Conservation (phyloP, 2,113 vertebrate species). For the Xyliphius kryptos region DNA sequence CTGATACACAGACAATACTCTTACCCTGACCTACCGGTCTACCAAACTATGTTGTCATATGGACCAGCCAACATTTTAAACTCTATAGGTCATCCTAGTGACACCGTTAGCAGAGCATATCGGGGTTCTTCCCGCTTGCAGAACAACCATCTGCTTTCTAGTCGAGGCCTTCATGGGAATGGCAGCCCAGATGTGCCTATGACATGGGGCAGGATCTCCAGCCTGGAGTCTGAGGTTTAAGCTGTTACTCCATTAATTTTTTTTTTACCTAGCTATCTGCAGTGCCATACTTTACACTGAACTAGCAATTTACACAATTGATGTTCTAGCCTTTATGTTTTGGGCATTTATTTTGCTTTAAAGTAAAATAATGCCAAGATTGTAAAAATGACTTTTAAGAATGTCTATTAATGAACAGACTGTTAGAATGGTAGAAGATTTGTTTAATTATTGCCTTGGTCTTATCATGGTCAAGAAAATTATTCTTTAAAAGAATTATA, state of each 20-base stretch:
- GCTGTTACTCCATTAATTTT: background rate
- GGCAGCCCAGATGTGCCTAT: conserved; percentile 61
- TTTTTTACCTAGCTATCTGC: conserved; percentile 17
- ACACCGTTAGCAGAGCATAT: conserved; percentile 66
- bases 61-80: conserved; percentile 57
- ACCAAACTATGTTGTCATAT: conserved; percentile 58
- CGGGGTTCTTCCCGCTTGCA: conserved; percentile 55
- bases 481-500: conserved; percentile 15
- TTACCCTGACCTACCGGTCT: conserved; percentile 66
- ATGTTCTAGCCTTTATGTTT: conserved; percentile 18
- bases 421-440: conserved; percentile 12
- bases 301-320: background rate
- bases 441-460: conserved; percentile 1
- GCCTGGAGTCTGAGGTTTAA: conserved; percentile 91
- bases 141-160: conserved; percentile 48
- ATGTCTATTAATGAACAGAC: conserved; percentile 8
- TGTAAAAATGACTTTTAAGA: background rate
- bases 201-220: conserved; percentile 81
- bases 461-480: background rate
- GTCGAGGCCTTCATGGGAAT: conserved; percentile 50
- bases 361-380: conserved; percentile 34
- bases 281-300: conserved; percentile 21
- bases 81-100: conserved; percentile 54
- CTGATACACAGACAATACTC: conserved; percentile 67
- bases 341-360: too few species aligned